These are phyloP conservation scores for Athene cunicularia DNA, from an alignment of 2,113 vertebrate species.

Conservation along the genomic window DNA sequence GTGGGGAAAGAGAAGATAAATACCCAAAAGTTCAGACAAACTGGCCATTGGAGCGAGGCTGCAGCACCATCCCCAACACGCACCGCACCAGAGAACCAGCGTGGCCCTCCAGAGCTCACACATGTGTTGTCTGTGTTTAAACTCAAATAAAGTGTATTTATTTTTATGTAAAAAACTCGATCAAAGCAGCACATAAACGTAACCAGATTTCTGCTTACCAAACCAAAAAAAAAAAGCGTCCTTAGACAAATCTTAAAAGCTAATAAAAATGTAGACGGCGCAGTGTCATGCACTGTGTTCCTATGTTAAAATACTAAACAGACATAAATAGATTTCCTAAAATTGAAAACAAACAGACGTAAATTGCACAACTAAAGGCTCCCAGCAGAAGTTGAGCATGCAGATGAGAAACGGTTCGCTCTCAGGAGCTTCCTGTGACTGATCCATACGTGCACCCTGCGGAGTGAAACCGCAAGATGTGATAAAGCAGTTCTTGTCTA, in stretches of 20 bases:
- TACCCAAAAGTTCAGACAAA: background rate
- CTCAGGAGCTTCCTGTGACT: background rate
- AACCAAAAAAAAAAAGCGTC: background rate
- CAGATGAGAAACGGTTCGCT: background rate
- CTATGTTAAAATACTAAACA: background rate
- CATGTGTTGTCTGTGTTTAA: background rate
- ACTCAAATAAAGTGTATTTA: background rate
- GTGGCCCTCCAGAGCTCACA: background rate
- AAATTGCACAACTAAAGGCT: background rate
- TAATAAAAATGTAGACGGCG: background rate
- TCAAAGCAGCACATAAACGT: background rate
- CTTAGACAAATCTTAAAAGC: background rate
- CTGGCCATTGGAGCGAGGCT: accelerated
- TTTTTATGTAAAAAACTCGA: background rate
- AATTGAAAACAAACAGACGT: background rate
- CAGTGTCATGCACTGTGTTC: background rate
- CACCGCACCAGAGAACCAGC: background rate
- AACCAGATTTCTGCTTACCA: slow-evolving; percentile 13
- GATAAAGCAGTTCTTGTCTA: background rate
- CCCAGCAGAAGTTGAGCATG: background rate
- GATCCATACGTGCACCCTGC: accelerated
- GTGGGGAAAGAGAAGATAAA: background rate
- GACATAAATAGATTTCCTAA: background rate
- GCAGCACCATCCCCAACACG: background rate
- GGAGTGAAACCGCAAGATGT: accelerated